These are phyloP conservation scores for Drosophila nannoptera DNA, from an alignment of 1,140 invertebrate genomes.

Conservation along the genomic window DNA sequence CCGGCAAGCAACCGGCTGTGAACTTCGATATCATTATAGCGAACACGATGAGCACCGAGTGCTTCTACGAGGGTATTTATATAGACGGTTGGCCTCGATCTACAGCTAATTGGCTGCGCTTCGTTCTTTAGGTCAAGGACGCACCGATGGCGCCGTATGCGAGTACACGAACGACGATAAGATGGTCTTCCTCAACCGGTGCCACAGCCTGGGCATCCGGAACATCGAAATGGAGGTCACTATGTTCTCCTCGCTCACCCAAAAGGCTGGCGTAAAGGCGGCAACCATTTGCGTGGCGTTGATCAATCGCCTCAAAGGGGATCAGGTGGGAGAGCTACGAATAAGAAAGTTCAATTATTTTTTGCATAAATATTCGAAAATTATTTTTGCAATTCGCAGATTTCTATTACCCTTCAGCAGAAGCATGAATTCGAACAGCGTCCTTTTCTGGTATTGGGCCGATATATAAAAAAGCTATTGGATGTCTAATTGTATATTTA, in stretches of 20 bases:
- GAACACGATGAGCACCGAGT: constrained; percentile 94
- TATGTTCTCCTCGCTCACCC: constrained; percentile 92
- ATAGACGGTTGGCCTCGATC: background rate
- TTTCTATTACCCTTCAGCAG: constrained; percentile 48
- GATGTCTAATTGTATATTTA: background rate
- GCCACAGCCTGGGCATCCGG: constrained; percentile 86
- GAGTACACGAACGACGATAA: constrained; percentile 89
- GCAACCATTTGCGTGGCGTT: constrained; percentile 95
- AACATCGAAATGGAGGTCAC: constrained; percentile 99
- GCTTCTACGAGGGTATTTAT: constrained; percentile 93
- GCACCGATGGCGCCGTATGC: constrained; percentile 97
- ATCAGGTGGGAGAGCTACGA: constrained; percentile 86
- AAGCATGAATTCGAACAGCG: constrained; percentile 63
- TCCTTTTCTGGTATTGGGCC: constrained; percentile 56
- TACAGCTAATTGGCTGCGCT: background rate
- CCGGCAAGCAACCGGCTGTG: constrained; percentile 83
- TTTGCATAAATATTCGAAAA: background rate
- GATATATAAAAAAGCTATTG: constrained; percentile 45
- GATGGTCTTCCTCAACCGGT: constrained; percentile 83
- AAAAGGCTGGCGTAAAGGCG: constrained; percentile 90
- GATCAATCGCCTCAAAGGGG: constrained; percentile 92
- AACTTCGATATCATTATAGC: constrained; percentile 88
- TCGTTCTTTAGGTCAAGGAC: constrained; percentile 83
- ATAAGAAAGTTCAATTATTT: too few species aligned
- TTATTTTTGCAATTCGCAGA: constrained; percentile 20